Percentiles rank a stretch among this genome's conserved stretches.
Evolutionary conservation across 2,888 invertebrate genomes (phyloP).

Genomic region (Diachrysia chrysitis): DNA sequence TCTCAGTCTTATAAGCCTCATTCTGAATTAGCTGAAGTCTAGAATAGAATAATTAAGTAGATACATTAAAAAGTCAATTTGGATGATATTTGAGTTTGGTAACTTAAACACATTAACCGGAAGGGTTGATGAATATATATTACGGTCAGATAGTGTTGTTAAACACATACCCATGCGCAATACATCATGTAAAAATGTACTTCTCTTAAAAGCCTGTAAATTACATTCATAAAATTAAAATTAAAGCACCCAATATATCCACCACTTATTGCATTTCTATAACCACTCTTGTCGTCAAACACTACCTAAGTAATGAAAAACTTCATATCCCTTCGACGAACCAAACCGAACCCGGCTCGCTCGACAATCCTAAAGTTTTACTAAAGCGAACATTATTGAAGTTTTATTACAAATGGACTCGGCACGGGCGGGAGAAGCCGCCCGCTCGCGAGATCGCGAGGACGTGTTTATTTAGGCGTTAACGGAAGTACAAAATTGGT

Average conservation of each 20-base stretch:
- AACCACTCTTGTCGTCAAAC: slow-evolving; percentile 70
- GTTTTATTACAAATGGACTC: slow-evolving; percentile 80
- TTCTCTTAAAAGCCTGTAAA: slow-evolving; percentile 75
- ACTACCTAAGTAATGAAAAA: slow-evolving; percentile 63
- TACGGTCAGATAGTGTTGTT: slow-evolving; percentile 76
- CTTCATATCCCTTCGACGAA: slow-evolving; percentile 65
- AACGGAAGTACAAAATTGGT: slow-evolving; percentile 86
- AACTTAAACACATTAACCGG: slow-evolving; percentile 50
- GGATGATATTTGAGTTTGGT: slow-evolving; percentile 47
- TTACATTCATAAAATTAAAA: slow-evolving; percentile 83
- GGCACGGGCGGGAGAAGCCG: slow-evolving; percentile 68
- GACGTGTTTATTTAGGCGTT: slow-evolving; percentile 81
- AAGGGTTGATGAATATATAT: slow-evolving; percentile 61
- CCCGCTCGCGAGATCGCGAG: slow-evolving; percentile 76
- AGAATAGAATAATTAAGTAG: slow-evolving; percentile 64
- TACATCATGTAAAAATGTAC: slow-evolving; percentile 71
- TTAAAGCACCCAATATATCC: slow-evolving; percentile 85
- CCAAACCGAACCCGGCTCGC: slow-evolving; percentile 65
- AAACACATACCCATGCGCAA: slow-evolving; percentile 69
- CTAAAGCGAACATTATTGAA: slow-evolving; percentile 73
- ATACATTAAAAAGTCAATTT: slow-evolving; percentile 55
- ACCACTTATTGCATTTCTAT: slow-evolving; percentile 75
- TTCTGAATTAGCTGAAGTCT: slow-evolving; percentile 77
- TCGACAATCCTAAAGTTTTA: slow-evolving; percentile 72
- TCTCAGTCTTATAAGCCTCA: slow-evolving; percentile 87